Percentiles rank a stretch among this genome's conserved stretches.
phyloP scores from a whole-genome alignment of 2,113 vertebrate genomes.

The Laticauda laticaudata region DNA sequence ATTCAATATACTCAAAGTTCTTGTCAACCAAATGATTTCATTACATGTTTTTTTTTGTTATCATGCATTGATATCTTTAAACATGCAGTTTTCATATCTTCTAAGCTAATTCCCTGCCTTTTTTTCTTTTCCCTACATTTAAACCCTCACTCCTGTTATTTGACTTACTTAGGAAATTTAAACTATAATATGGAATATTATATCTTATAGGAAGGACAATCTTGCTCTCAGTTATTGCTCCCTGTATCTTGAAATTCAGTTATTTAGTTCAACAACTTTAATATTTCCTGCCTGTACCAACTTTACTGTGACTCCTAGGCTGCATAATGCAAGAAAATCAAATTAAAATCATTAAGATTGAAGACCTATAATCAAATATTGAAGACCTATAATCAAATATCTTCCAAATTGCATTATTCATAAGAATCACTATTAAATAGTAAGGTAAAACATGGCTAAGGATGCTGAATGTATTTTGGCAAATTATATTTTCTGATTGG shows the following conservation, averaged over 20 bases:
- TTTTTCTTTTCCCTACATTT: neutral
- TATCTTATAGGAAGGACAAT: neutral
- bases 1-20: constrained; percentile 7
- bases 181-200: neutral
- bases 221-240: neutral
- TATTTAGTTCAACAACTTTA: neutral
- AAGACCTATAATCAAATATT: neutral
- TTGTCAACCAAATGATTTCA: constrained; percentile 26
- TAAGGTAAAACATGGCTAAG: neutral
- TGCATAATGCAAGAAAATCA: neutral
- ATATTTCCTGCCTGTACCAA: neutral
- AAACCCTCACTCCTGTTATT: neutral
- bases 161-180: neutral
- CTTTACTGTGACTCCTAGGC: neutral
- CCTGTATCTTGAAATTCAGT: neutral
- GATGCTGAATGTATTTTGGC: neutral
- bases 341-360: neutral
- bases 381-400: neutral
- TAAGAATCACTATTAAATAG: neutral
- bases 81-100: neutral
- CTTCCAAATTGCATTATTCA: neutral
- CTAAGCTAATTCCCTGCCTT: neutral
- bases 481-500: neutral
- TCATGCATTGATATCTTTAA: neutral
- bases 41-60: constrained; percentile 33